phyloP scores from a whole-genome alignment of 1,140 invertebrate genomes.

The Formica exsecta region DNA sequence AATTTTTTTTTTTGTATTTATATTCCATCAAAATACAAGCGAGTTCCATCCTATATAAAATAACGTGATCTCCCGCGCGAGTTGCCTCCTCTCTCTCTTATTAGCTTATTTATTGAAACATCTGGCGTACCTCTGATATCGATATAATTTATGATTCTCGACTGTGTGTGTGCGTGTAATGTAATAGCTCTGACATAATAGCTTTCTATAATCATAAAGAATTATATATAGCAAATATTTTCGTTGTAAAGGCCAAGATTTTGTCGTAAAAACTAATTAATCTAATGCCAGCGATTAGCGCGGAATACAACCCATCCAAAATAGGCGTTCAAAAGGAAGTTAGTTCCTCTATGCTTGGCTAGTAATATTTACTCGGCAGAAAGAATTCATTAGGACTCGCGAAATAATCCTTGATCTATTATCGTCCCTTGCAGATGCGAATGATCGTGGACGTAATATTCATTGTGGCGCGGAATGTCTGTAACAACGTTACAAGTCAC shows the following conservation, averaged over 20 bases:
- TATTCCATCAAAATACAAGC: conserved; percentile 6
- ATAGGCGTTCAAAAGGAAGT: not conserved
- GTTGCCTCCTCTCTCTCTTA: conserved; percentile 8
- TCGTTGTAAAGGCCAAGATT: too few species aligned
- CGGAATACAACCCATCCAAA: not conserved
- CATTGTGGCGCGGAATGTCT: not conserved
- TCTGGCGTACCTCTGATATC: not conserved
- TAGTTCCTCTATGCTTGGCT: not conserved
- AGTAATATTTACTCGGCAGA: conserved; percentile 14
- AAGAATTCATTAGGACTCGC: conserved; percentile 49
- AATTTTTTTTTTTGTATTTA: conserved; percentile 8
- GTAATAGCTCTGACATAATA: conserved; percentile 7
- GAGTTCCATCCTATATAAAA: not conserved
- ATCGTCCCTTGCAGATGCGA: not conserved
- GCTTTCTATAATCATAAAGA: conserved; percentile 4
- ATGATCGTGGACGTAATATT: conserved; percentile 35
- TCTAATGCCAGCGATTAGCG: conserved; percentile 12
- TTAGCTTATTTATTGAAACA: conserved; percentile 37
- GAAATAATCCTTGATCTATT: conserved; percentile 30
- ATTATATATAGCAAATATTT: not conserved
- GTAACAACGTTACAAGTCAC: not conserved
- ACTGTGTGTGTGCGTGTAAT: not conserved
- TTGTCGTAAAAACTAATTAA: not conserved
- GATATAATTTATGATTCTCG: conserved; percentile 25
- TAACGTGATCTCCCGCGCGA: conserved; percentile 3